These are phyloP conservation scores for Acanthosepion esculentum DNA, from an alignment of 2,888 invertebrate species.

Conservation along the genomic window DNA sequence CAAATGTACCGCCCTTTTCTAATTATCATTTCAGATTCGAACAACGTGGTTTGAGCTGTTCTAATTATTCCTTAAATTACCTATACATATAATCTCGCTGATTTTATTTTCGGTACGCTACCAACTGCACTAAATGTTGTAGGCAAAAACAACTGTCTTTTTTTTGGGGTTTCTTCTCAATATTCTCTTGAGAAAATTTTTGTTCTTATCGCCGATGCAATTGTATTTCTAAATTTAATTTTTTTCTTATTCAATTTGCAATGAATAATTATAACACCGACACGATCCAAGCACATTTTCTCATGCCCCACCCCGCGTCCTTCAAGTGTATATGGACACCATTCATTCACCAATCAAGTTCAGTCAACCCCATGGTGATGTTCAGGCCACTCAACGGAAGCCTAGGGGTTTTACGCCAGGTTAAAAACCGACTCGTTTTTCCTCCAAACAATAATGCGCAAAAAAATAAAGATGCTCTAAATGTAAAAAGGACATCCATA, in stretches of 20 bases:
- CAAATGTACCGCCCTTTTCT: too few species aligned
- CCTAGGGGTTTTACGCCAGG: neutral
- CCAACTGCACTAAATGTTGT: too few species aligned
- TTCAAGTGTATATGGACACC: neutral
- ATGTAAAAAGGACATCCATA: neutral
- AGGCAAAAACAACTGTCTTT: too few species aligned
- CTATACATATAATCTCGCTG: too few species aligned
- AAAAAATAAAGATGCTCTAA: neutral
- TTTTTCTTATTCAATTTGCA: neutral
- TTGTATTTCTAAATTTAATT: neutral
- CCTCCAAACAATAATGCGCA: neutral
- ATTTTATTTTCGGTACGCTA: too few species aligned
- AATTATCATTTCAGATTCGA: too few species aligned
- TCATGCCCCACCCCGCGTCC: neutral
- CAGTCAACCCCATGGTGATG: neutral
- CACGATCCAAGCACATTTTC: neutral
- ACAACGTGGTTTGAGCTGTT: too few species aligned
- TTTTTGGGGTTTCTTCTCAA: too few species aligned
- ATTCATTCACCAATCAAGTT: neutral
- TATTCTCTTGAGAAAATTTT: neutral
- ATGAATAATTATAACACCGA: neutral
- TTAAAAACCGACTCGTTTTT: neutral
- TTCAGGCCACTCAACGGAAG: neutral
- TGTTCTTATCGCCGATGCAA: neutral
- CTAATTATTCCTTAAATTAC: too few species aligned